Evolutionary conservation across 2,797 vertebrate species (phyloP).

Genomic region (Pangasius sanitwongsei): DNA sequence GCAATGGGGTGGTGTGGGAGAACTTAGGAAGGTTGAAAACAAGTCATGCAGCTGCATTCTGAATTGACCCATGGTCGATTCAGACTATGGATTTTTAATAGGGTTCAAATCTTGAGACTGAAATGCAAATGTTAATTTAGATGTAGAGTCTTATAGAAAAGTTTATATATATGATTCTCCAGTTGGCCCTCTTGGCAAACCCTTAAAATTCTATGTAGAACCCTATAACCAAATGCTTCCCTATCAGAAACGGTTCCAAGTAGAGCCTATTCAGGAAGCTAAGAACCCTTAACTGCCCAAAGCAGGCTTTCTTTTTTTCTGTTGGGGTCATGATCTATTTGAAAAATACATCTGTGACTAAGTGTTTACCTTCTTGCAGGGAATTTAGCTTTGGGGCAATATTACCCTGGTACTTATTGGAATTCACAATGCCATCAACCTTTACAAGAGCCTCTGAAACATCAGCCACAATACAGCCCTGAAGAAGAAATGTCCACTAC

Average conservation of each 20-base stretch:
- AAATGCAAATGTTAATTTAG: neutral
- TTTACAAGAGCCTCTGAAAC: neutral
- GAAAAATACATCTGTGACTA: neutral
- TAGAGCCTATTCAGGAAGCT: neutral
- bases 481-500: neutral
- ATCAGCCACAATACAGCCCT: neutral
- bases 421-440: conserved; percentile 3
- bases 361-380: neutral
- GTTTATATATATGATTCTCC: neutral
- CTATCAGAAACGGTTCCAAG: neutral
- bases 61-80: neutral
- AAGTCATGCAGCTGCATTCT: neutral
- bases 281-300: neutral
- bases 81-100: neutral
- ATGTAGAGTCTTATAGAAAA: neutral
- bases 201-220: neutral
- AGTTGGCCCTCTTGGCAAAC: neutral
- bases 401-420: neutral
- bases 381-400: neutral
- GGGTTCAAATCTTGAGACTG: neutral
- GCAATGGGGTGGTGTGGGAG: too few relatives aligned
- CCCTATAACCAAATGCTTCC: neutral
- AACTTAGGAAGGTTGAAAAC: too few relatives aligned
- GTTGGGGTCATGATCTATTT: neutral
- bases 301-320: neutral